phyloP scores from a whole-genome alignment of 2,113 vertebrate species.

The Cariama cristata region DNA sequence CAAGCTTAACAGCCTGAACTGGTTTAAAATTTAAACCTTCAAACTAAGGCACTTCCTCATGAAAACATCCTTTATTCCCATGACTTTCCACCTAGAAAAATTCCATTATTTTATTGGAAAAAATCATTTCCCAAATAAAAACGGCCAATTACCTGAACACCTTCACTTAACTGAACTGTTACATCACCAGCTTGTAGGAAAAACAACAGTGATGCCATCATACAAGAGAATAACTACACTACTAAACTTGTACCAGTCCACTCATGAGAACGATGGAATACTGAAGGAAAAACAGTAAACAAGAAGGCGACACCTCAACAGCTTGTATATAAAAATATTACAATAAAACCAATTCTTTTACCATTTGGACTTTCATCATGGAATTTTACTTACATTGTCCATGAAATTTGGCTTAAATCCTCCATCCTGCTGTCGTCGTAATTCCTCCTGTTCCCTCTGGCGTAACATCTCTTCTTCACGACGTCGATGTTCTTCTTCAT shows the following conservation, averaged over 20 bases:
- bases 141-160: background rate
- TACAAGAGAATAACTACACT: background rate
- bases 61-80: background rate
- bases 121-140: background rate
- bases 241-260: background rate
- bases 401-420: slow-evolving; percentile 92
- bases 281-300: background rate
- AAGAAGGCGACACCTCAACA: background rate
- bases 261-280: background rate
- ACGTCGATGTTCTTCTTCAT: slow-evolving; percentile 93
- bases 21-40: background rate
- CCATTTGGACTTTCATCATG: background rate
- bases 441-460: slow-evolving; percentile 93
- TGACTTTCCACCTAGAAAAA: background rate
- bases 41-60: background rate
- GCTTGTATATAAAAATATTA: background rate
- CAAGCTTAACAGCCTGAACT: background rate
- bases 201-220: background rate
- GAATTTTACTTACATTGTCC: slow-evolving; percentile 89
- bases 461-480: slow-evolving; percentile 94
- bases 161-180: background rate
- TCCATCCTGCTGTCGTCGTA: slow-evolving; percentile 87
- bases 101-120: background rate
- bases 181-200: background rate
- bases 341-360: background rate